A percentile compares a stretch with the other conserved stretches of the same genome.
These are phyloP conservation scores for Hepsetus odoe DNA, from an alignment of 2,113 vertebrate genomes.

Conservation along the genomic window DNA sequence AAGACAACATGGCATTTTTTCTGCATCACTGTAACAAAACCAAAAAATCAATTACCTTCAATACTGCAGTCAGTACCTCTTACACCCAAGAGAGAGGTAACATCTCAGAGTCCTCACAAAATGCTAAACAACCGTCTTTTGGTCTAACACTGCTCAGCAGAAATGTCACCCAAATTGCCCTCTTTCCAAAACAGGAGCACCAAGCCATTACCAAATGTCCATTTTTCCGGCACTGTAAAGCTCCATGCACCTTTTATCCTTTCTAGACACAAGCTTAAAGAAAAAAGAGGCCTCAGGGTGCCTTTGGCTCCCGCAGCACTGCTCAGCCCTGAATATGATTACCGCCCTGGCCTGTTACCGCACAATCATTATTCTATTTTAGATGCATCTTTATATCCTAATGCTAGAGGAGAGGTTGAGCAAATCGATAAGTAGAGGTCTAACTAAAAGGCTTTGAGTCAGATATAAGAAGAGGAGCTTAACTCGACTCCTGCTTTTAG, in stretches of 20 bases:
- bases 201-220: constrained; percentile 14
- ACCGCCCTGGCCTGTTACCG: constrained; percentile 13
- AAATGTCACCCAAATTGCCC: constrained; percentile 9
- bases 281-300: constrained; percentile 21
- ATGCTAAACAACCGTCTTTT: constrained; percentile 6
- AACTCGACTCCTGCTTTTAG: neutral
- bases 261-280: constrained; percentile 5
- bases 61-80: neutral
- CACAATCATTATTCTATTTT: constrained; percentile 25
- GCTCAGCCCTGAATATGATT: neutral
- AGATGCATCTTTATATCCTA: neutral
- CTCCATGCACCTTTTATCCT: constrained; percentile 1
- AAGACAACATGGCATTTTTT: neutral
- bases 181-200: neutral
- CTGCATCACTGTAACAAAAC: neutral
- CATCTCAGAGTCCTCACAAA: constrained; percentile 9
- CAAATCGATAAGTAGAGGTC: neutral
- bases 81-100: neutral
- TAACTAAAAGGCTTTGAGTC: neutral
- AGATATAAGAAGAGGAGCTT: constrained; percentile 11
- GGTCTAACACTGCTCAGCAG: neutral
- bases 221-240: neutral
- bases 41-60: neutral
- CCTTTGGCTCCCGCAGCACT: neutral
- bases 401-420: constrained; percentile 17